Conservation (phyloP, 2,113 vertebrate genomes). For the Apaloderma vittatum region DNA sequence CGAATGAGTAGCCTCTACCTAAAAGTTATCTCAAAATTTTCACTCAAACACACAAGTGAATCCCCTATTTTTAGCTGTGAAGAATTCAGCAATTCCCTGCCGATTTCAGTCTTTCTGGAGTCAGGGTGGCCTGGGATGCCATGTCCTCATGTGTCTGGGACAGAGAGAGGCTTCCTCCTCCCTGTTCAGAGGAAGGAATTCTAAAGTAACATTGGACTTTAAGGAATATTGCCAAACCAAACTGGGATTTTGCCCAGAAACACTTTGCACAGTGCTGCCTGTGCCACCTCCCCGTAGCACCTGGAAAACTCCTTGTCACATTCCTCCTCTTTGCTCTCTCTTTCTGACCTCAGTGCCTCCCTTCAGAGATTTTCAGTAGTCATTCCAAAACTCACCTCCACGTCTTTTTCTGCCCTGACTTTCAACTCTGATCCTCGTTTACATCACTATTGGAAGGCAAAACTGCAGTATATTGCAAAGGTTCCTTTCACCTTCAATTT, state of each 20-base stretch:
- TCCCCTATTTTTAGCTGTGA: neutral
- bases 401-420: neutral
- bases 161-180: neutral
- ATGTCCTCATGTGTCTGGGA: neutral
- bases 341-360: neutral
- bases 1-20: neutral
- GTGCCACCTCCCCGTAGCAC: neutral
- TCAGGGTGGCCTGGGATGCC: neutral
- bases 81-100: neutral
- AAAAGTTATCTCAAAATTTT: neutral
- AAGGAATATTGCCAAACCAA: neutral
- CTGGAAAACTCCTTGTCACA: neutral
- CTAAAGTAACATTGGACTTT: neutral
- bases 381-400: neutral
- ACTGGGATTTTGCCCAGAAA: neutral
- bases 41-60: neutral
- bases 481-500: neutral
- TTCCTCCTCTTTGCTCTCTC: neutral
- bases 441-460: neutral
- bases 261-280: neutral
- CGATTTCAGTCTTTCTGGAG: neutral
- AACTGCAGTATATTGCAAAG: neutral
- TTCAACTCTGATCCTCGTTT: neutral
- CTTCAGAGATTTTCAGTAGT: neutral
- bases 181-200: neutral